These are phyloP conservation scores for Pristionchus maxplancki DNA, from an alignment of 2,888 invertebrate species.

Conservation along the genomic window DNA sequence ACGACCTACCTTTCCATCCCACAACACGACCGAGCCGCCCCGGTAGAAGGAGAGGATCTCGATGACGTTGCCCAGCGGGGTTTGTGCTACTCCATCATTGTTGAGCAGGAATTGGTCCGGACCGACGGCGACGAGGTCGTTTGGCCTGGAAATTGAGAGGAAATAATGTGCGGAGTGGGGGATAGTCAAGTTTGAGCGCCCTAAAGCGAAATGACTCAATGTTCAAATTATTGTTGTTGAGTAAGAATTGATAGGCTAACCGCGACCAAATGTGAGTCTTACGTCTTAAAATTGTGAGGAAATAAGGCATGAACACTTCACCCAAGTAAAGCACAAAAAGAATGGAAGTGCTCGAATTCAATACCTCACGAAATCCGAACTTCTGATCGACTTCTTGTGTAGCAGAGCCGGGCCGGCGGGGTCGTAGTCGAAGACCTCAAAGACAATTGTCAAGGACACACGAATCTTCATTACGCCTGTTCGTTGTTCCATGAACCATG, in stretches of 20 bases:
- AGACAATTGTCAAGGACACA: too few species aligned
- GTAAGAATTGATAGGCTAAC: too few species aligned
- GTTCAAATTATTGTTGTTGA: too few species aligned
- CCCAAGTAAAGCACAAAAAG: too few species aligned
- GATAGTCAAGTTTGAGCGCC: too few species aligned
- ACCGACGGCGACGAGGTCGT: slow-evolving; percentile 63
- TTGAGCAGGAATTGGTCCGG: slow-evolving; percentile 60
- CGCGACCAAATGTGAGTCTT: too few species aligned
- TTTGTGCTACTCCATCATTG: slow-evolving; percentile 63
- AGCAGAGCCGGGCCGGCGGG: background rate
- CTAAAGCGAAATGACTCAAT: too few species aligned
- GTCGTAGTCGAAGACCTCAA: slow-evolving; percentile 40
- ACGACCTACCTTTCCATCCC: slow-evolving; percentile 59
- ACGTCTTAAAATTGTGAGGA: too few species aligned
- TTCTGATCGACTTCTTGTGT: background rate
- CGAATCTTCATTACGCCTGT: too few species aligned
- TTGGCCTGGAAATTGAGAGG: slow-evolving; percentile 56
- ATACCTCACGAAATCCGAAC: background rate
- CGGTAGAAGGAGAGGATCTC: slow-evolving; percentile 57
- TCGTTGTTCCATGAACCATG: too few species aligned
- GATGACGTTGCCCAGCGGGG: slow-evolving; percentile 54
- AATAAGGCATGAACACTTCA: too few species aligned
- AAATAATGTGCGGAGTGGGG: too few species aligned
- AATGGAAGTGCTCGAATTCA: background rate
- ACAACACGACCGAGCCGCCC: slow-evolving; percentile 60